Percentiles rank a stretch among this genome's conserved stretches.
These are phyloP conservation scores for Odocoileus hemionus DNA, from an alignment of 2,113 vertebrate species.

Conservation along the genomic window DNA sequence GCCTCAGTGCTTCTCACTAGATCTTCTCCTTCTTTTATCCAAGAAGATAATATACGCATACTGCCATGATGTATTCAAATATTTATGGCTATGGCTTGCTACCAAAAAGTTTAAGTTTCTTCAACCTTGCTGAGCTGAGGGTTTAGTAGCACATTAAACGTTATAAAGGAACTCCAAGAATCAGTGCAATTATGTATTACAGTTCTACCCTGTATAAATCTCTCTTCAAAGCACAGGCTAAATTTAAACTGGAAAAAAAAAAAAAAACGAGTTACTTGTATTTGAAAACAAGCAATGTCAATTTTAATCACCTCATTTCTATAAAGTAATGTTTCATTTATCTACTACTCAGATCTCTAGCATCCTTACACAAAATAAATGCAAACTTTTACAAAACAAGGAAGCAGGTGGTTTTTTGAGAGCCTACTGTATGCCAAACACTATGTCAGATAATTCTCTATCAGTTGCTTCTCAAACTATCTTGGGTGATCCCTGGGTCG, in stretches of 20 bases:
- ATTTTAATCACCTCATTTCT: neutral
- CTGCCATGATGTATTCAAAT: neutral
- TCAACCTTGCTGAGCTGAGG: neutral
- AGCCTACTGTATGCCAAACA: neutral
- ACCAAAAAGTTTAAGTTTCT: neutral
- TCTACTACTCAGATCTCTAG: neutral
- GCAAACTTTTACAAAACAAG: neutral
- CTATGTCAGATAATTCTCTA: neutral
- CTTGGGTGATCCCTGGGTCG: neutral
- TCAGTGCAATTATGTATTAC: neutral
- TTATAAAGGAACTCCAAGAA: neutral
- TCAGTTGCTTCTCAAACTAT: neutral
- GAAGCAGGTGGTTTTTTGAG: neutral
- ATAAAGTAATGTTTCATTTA: neutral
- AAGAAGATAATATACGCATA: neutral
- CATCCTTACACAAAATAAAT: neutral
- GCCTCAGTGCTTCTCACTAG: neutral
- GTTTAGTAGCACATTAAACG: neutral
- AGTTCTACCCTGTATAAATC: neutral
- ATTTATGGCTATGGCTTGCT: neutral
- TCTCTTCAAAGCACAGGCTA: neutral
- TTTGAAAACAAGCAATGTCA: neutral
- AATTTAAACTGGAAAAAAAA: neutral
- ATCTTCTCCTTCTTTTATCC: neutral
- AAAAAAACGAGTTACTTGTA: neutral